phyloP scores from a whole-genome alignment of 2,888 invertebrate species.

The Orchesella flavescens region DNA sequence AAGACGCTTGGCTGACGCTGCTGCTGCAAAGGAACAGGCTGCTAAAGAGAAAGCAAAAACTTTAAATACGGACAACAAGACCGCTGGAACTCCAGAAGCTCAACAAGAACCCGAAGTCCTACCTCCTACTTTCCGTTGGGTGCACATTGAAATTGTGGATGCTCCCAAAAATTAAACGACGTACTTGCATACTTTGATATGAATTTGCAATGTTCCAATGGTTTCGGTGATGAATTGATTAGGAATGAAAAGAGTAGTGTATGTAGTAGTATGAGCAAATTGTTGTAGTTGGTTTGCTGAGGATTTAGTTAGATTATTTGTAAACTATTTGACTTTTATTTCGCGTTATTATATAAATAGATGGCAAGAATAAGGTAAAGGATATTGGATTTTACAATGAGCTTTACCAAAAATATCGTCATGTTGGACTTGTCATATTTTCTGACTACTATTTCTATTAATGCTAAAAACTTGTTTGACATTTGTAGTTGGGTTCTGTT shows the following conservation, averaged over 20 bases:
- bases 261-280: too few species aligned
- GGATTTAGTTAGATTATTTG: neutral
- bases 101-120: constrained; percentile 11
- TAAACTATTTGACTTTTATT: constrained; percentile 18
- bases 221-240: too few species aligned
- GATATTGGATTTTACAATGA: neutral
- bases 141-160: constrained; percentile 44
- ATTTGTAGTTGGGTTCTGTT: too few species aligned
- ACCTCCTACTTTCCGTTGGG: constrained; percentile 51
- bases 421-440: neutral
- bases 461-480: too few species aligned
- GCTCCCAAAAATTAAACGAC: neutral
- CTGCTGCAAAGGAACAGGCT: too few species aligned
- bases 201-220: too few species aligned
- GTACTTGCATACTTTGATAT: neutral
- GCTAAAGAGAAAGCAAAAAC: neutral
- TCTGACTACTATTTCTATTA: constrained; percentile 3
- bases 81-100: neutral
- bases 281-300: too few species aligned
- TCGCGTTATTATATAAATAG: constrained; percentile 13
- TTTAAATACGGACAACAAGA: neutral
- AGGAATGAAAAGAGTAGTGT: too few species aligned
- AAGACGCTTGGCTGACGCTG: too few species aligned
- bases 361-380: constrained; percentile 16
- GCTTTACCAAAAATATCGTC: constrained; percentile 18